Evolutionary conservation across 2,797 vertebrate species (phyloP).

Genomic region (Etheostoma perlongum): DNA sequence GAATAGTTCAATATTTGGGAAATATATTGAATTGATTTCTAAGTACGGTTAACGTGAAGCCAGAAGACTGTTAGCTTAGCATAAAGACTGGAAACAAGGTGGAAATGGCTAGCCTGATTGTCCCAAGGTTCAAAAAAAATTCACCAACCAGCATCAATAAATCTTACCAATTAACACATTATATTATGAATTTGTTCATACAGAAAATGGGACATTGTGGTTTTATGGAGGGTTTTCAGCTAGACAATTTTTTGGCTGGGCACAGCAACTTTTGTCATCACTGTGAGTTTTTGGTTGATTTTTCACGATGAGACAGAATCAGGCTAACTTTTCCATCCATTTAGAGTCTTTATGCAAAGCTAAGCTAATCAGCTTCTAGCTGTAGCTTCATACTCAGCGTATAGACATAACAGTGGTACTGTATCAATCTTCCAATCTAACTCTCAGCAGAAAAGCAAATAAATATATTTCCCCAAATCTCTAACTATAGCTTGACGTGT

Average conservation of each 20-base stretch:
- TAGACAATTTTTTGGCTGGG: background rate
- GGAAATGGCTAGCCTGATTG: too few species aligned
- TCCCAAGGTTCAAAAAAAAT: too few species aligned
- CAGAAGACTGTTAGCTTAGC: background rate
- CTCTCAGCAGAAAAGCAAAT: background rate
- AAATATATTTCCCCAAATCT: background rate
- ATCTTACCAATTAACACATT: too few species aligned
- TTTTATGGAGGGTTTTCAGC: background rate
- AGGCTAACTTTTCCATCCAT: too few species aligned
- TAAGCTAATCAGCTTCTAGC: too few species aligned
- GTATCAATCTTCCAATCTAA: background rate
- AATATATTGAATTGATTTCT: background rate
- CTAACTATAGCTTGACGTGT: background rate
- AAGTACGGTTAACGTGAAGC: too few species aligned
- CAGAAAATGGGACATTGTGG: background rate
- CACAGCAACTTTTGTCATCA: background rate
- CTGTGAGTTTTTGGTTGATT: background rate
- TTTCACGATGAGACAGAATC: too few species aligned
- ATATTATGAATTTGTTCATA: too few species aligned
- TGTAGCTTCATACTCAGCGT: too few species aligned
- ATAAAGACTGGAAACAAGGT: background rate
- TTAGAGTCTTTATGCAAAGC: too few species aligned
- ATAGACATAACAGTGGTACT: too few species aligned
- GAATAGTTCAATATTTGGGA: background rate
- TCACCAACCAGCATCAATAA: background rate